phyloP scores from a whole-genome alignment of 2,797 vertebrate species.

The Galago senegalensis region DNA sequence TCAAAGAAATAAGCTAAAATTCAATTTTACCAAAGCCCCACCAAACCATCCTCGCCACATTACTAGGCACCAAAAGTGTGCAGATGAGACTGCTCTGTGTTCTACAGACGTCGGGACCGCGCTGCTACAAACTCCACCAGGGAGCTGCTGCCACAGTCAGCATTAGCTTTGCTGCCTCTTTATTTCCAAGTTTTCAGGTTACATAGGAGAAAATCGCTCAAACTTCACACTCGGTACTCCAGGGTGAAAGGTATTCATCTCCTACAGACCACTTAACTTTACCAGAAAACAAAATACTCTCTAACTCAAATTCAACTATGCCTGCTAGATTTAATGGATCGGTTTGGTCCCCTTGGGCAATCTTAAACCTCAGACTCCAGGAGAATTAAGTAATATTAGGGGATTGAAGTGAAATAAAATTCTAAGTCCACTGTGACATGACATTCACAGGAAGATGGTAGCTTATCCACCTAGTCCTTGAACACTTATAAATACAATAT shows the following conservation, averaged over 20 bases:
- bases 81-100: background rate
- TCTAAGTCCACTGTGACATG: constrained; percentile 82
- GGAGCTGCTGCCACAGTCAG: background rate
- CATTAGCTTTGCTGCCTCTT: constrained; percentile 35
- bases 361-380: constrained; percentile 79
- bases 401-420: constrained; percentile 83
- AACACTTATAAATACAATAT: constrained; percentile 84
- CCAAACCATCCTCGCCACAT: background rate
- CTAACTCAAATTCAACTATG: constrained; percentile 73
- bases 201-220: constrained; percentile 51
- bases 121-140: background rate
- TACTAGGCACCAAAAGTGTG: background rate
- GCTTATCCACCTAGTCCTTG: constrained; percentile 85
- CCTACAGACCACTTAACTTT: constrained; percentile 69
- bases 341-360: constrained; percentile 69
- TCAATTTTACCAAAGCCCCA: background rate
- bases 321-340: constrained; percentile 71
- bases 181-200: constrained; percentile 66
- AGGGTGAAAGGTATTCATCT: constrained; percentile 72
- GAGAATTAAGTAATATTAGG: constrained; percentile 88
- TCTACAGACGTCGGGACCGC: background rate
- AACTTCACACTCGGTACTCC: constrained; percentile 28
- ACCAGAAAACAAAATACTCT: constrained; percentile 79
- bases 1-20: background rate
- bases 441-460: constrained; percentile 86